Conservation (phyloP, 1,140 invertebrate genomes). For the Nixonia krombeini region DNA sequence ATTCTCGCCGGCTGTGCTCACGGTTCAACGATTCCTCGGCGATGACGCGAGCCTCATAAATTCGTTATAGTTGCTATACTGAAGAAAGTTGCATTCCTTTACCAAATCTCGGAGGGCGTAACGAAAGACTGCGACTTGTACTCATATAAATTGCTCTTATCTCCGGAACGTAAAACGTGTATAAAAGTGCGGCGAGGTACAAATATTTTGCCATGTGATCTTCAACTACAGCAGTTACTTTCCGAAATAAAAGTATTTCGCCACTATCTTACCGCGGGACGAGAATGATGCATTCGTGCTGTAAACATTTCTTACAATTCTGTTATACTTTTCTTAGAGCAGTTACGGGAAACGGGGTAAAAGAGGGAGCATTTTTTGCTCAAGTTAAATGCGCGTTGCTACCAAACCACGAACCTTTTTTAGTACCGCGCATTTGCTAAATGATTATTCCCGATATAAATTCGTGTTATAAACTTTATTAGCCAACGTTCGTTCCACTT, state of each 20-base stretch:
- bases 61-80: slow-evolving; percentile 38
- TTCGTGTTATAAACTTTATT: no score
- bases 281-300: slow-evolving; percentile 8
- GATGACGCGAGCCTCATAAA: slow-evolving; percentile 30
- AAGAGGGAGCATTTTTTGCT: no score
- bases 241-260: slow-evolving; percentile 1
- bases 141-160: slow-evolving; percentile 31
- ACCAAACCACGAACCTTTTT: no score
- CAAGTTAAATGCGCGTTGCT: no score
- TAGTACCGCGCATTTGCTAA: no score
- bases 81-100: slow-evolving; percentile 24
- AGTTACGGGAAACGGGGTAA: no score
- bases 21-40: slow-evolving; percentile 35
- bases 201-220: slow-evolving; percentile 20
- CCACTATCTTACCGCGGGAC: slow-evolving; percentile 1
- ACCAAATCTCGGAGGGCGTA: slow-evolving; percentile 11
- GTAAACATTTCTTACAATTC: neutral
- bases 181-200: slow-evolving; percentile 8
- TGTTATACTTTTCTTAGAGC: neutral
- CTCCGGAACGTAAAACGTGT: slow-evolving; percentile 18
- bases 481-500: no score
- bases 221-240: slow-evolving; percentile 9
- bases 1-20: slow-evolving; percentile 30
- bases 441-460: no score
- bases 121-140: slow-evolving; percentile 17